Evolutionary conservation across 1,140 invertebrate genomes (phyloP), one percentile per base, ranked within the genome.

Genomic region (Adelges cooleyi): DNA sequence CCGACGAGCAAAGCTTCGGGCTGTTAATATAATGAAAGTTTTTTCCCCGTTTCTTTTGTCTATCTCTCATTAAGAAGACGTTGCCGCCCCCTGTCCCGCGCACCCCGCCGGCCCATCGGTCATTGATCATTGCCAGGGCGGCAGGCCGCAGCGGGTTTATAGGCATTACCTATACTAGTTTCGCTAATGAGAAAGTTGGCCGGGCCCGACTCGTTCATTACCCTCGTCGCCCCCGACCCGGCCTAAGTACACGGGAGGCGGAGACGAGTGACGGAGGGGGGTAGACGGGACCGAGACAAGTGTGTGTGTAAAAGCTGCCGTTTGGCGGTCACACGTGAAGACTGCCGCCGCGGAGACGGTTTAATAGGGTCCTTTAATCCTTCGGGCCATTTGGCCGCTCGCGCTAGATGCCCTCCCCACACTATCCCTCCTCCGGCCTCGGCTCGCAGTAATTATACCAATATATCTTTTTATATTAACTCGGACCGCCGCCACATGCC

Each of bases 391-490:
- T 62, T 62, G 56, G 27, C 56, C 56, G 56, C 42, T 40, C 40
- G 40, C 40, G 56, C 40, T 40, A 23, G 36, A 54, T 33, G 6
- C 40, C n/a, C 40, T 17, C 15, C n/a, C 40, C 40, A 23, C 40
- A 33, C 53, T 38, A 38, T 10, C 38, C 10, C 18, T 8, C 13
- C 29, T 13, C 20, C 29, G 22, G 8, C 22, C 22, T 22, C 36
- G 10, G 40, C 20, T 40, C 54, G 40, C 9, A 40, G 56, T 62
- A 62, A 62, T 62, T 62, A 62, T 62, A 62, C 40, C 56, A 22
- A 62, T 62, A 62, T 62, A 62, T 62, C 56, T 62, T 62, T 62
- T 62, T 62, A 62, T 62, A 62, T 62, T 62, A 62, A 62, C 56
- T 48, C 56, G 40, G 54, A 33, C 33, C 52, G 52, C 36, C 22